A percentile compares a stretch with the other conserved stretches of the same genome.
These are phyloP conservation scores for Helleia helle DNA, from an alignment of 2,888 invertebrate species.

Conservation along the genomic window DNA sequence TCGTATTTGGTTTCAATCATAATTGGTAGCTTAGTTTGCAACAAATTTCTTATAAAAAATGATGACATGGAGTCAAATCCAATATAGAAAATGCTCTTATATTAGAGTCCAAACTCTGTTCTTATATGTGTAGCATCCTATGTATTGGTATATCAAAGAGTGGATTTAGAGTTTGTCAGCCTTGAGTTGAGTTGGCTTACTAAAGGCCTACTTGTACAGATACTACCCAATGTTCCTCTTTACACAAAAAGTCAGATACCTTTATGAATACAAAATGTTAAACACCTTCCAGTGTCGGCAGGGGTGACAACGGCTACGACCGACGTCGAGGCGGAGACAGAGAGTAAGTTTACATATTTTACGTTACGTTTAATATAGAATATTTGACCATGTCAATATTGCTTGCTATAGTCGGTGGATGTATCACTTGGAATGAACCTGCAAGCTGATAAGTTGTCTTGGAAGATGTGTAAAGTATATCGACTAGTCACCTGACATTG, in stretches of 20 bases:
- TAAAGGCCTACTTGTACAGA: slow-evolving; percentile 62
- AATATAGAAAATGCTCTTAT: slow-evolving; percentile 33
- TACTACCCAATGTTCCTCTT: too few species aligned
- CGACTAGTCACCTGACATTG: too few species aligned
- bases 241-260: too few species aligned
- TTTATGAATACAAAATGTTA: not conserved
- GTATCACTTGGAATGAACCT: too few species aligned
- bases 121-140: slow-evolving; percentile 22
- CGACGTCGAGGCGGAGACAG: slow-evolving; percentile 49
- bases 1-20: too few species aligned
- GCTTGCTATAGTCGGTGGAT: too few species aligned
- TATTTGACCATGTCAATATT: too few species aligned
- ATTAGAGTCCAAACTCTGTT: slow-evolving; percentile 7
- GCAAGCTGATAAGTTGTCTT: too few species aligned
- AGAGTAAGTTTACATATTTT: slow-evolving; percentile 78
- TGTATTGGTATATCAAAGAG: slow-evolving; percentile 46
- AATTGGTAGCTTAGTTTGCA: too few species aligned
- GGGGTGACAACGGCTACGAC: slow-evolving; percentile 69
- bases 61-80: too few species aligned
- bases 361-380: too few species aligned
- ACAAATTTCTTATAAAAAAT: not conserved
- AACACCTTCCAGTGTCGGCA: slow-evolving; percentile 40
- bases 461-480: too few species aligned
- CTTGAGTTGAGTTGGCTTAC: slow-evolving; percentile 35
- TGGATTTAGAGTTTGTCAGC: slow-evolving; percentile 52